These are phyloP conservation scores for Drosophila hydei DNA, from an alignment of 1,140 invertebrate species.

Conservation along the genomic window DNA sequence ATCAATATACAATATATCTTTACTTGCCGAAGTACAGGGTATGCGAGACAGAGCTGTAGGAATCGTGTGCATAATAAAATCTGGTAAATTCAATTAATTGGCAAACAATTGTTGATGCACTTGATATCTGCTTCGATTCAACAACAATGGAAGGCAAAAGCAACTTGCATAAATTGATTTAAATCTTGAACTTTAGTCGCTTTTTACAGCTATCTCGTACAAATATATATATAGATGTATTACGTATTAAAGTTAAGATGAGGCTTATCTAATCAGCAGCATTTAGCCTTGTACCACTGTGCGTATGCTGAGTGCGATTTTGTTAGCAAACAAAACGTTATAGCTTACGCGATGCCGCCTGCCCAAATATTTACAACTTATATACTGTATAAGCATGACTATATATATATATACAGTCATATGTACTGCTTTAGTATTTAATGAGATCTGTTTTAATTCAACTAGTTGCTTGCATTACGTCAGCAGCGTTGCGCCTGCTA, in stretches of 20 bases:
- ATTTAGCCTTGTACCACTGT: not conserved
- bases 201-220: not conserved
- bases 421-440: not conserved
- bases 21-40: not conserved
- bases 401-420: not conserved
- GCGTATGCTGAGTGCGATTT: conserved; percentile 15
- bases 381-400: not conserved
- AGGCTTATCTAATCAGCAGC: conserved; percentile 17
- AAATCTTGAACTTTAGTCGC: conserved; percentile 22
- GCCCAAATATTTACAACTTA: conserved; percentile 14
- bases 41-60: conserved; percentile 1
- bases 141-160: conserved; percentile 27
- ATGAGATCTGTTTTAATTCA: conserved; percentile 12
- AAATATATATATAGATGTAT: not conserved
- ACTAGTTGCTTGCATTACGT: conserved; percentile 57
- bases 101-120: conserved; percentile 42
- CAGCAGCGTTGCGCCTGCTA: conserved; percentile 39
- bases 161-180: conserved; percentile 15
- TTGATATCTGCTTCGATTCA: conserved; percentile 5
- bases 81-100: conserved; percentile 71
- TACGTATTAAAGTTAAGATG: not conserved
- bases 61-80: conserved; percentile 59
- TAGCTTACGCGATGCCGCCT: conserved; percentile 1
- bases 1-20: no score
- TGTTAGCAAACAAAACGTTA: not conserved